Evolutionary conservation across 2,797 vertebrate genomes (phyloP).

Genomic region (Balearica regulorum): DNA sequence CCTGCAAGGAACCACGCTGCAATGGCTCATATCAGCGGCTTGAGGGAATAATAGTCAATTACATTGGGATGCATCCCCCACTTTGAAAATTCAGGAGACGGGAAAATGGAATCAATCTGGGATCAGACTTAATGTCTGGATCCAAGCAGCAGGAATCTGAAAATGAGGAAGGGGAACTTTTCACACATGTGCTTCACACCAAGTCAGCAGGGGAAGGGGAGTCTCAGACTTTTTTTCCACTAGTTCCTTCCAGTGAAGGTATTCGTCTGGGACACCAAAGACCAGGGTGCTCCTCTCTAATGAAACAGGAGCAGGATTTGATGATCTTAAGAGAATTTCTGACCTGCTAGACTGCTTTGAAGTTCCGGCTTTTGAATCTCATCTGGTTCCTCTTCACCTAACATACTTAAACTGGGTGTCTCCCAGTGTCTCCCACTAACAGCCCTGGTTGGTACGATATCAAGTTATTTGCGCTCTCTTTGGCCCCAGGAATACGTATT

Average conservation of each 20-base stretch:
- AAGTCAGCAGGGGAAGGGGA: rapidly evolving
- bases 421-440: not conserved
- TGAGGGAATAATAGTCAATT: not conserved
- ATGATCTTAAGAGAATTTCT: not conserved
- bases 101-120: not conserved
- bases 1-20: rapidly evolving
- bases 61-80: not conserved
- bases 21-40: rapidly evolving
- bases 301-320: not conserved
- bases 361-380: not conserved
- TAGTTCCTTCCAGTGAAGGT: not conserved
- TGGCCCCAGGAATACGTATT: not conserved
- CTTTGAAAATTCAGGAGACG: not conserved
- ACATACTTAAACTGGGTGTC: not conserved
- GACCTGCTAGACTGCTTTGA: not conserved
- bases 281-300: not conserved
- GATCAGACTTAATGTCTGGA: not conserved
- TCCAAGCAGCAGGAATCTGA: not conserved
- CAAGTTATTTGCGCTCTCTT: not conserved
- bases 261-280: not conserved
- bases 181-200: not conserved
- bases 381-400: not conserved
- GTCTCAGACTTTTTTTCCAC: not conserved
- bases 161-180: not conserved
- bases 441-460: not conserved